Conservation (phyloP, 1,140 invertebrate genomes). For the Pygmarrhopalites habei region DNA sequence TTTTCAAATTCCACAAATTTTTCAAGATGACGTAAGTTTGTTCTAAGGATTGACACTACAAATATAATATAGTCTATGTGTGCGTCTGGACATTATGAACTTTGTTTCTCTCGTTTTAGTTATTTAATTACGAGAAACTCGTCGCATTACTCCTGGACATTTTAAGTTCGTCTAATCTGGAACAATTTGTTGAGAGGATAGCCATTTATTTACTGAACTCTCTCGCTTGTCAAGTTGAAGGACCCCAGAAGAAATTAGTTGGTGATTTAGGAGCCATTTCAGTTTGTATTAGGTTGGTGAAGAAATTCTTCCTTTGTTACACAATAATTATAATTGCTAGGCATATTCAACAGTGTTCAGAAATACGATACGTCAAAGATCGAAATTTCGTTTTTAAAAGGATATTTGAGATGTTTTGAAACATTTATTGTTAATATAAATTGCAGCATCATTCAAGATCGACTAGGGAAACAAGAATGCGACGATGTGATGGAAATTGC, state of each 20-base stretch:
- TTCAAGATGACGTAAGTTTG: slow-evolving; percentile 76
- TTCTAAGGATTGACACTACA: too few species aligned
- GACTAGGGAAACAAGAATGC: slow-evolving; percentile 63
- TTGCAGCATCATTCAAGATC: slow-evolving; percentile 78
- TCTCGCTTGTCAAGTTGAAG: slow-evolving; percentile 91
- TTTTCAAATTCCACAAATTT: slow-evolving; percentile 93
- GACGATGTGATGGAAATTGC: slow-evolving; percentile 95
- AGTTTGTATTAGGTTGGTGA: too few species aligned
- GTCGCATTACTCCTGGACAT: slow-evolving; percentile 78
- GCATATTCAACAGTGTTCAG: too few species aligned
- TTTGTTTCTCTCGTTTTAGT: too few species aligned
- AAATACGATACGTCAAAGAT: too few species aligned
- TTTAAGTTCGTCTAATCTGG: slow-evolving; percentile 56
- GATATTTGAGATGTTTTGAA: too few species aligned
- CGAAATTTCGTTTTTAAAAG: too few species aligned
- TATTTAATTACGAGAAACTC: slow-evolving; percentile 83
- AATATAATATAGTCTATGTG: too few species aligned
- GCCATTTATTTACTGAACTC: slow-evolving; percentile 92
- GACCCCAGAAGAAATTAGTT: slow-evolving; percentile 78
- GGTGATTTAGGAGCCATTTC: slow-evolving; percentile 83
- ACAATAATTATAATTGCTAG: too few species aligned
- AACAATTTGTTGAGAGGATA: slow-evolving; percentile 87
- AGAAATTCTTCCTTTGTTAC: too few species aligned
- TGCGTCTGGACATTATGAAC: too few species aligned
- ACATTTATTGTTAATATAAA: too few species aligned